phyloP scores from a whole-genome alignment of 53 echinoderm and acorn worm genomes.

The Antedon mediterranea region DNA sequence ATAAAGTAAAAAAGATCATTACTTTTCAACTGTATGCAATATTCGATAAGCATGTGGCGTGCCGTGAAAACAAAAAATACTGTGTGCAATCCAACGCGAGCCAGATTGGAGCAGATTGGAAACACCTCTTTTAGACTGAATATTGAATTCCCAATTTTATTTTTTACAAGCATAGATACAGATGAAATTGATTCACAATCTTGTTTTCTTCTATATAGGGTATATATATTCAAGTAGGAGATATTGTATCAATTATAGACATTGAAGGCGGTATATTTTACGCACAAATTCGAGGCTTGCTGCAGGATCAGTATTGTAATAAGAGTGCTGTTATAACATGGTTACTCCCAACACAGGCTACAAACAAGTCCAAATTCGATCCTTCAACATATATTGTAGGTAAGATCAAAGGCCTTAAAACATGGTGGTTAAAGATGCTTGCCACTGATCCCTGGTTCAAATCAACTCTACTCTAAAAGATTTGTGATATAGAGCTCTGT shows the following conservation, averaged over 20 bases:
- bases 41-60: no score
- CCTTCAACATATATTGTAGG: conserved; percentile 83
- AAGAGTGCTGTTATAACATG: conserved; percentile 98
- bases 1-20: no score
- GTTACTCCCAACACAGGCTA: conserved; percentile 86
- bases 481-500: no score
- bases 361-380: conserved; percentile 58
- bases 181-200: background rate
- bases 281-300: conserved; percentile 84
- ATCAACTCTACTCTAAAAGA: no score
- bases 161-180: background rate
- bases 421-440: no score
- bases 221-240: conserved; percentile 73
- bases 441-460: no score
- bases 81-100: no score
- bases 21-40: no score
- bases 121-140: background rate
- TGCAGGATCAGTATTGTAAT: conserved; percentile 85
- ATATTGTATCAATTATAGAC: conserved; percentile 84
- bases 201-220: conserved; percentile 31
- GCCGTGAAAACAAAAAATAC: no score
- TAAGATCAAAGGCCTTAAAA: conserved; percentile 19
- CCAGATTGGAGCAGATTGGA: no score
- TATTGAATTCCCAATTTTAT: background rate
- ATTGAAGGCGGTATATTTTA: conserved; percentile 81